Conservation (phyloP, 2,113 vertebrate genomes). For the Stercorarius parasiticus region DNA sequence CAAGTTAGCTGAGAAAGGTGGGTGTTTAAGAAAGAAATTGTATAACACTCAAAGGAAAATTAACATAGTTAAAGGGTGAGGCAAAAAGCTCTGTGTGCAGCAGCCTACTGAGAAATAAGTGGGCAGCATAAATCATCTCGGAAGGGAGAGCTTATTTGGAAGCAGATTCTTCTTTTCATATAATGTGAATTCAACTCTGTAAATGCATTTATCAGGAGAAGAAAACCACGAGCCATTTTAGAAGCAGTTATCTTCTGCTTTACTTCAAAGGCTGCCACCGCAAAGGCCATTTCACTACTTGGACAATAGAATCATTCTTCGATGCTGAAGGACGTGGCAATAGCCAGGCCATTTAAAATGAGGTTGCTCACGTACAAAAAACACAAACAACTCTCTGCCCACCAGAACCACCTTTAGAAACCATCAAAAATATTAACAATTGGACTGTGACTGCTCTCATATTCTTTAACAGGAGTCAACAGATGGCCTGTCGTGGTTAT, state of each 20-base stretch:
- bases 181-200: background rate
- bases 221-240: background rate
- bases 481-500: background rate
- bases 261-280: background rate
- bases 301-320: slow-evolving; percentile 20
- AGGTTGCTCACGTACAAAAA: background rate
- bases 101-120: slow-evolving; percentile 27
- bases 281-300: background rate
- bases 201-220: slow-evolving; percentile 33
- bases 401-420: background rate
- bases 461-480: background rate
- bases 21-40: background rate
- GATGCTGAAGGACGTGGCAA: background rate
- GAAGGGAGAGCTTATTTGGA: background rate
- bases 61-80: slow-evolving; percentile 2
- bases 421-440: background rate
- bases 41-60: background rate
- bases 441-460: background rate
- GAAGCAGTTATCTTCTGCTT: slow-evolving; percentile 13
- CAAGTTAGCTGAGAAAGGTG: slow-evolving; percentile 22
- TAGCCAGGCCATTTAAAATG: background rate
- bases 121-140: slow-evolving; percentile 46
- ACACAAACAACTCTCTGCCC: background rate
- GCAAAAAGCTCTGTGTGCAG: slow-evolving; percentile 35
- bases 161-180: background rate